Conservation (phyloP, 2,888 invertebrate species). For the Ophioninae sp. region DNA sequence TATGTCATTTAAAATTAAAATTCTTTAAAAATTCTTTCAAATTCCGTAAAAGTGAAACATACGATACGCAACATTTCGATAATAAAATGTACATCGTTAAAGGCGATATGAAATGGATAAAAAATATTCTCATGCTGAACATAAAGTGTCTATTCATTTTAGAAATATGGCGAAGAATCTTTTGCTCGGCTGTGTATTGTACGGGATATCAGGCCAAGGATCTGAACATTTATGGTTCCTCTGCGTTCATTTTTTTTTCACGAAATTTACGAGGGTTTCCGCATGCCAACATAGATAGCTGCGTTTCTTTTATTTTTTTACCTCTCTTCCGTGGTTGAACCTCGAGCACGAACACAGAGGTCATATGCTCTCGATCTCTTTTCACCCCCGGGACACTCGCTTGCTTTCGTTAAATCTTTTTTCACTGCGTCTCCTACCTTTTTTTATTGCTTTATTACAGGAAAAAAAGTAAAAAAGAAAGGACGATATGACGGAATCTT, state of each 20-base stretch:
- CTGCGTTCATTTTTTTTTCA: neutral
- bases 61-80: neutral
- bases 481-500: neutral
- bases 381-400: constrained; percentile 2
- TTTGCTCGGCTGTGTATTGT: neutral
- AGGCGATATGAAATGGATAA: neutral
- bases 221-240: constrained; percentile 1
- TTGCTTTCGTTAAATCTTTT: neutral
- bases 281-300: neutral
- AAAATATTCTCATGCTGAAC: neutral
- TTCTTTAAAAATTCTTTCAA: no score
- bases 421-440: neutral
- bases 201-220: neutral
- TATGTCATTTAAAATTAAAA: no score
- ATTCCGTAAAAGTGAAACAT: neutral
- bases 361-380: constrained; percentile 3
- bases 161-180: neutral
- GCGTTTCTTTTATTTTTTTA: constrained; percentile 11
- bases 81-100: neutral
- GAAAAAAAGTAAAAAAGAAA: neutral
- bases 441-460: neutral
- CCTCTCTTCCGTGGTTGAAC: neutral
- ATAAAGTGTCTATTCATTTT: neutral
- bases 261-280: constrained; percentile 11
- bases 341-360: neutral